Base-by-base conservation (phyloP, 2,888 invertebrate species). In the Drosophila bunnanda region DNA sequence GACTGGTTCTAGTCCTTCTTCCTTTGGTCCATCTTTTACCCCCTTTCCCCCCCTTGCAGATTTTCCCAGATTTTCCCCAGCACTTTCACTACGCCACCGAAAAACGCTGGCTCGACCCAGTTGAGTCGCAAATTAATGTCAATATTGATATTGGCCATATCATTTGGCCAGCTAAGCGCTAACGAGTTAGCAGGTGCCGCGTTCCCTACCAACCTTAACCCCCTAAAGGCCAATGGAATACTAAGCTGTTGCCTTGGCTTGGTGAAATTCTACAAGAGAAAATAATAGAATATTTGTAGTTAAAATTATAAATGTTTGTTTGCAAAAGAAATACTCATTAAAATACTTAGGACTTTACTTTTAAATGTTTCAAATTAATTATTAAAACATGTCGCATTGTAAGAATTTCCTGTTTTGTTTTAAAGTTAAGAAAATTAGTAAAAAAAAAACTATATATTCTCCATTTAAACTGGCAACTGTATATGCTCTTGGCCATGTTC, bases 101-200 rank as follows among this genome's bases (percentile, higher is more conserved):
- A 32, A 58, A 59, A 8, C 32, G 32, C 39, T 30, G 10, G 17
- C 39, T 48, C 39, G 17, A 41, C 66, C 66, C 66, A 66, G 66
- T 58, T 69, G 64, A 77, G 70, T 53, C 55, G 81, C 81, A 88
- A 87, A 82, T 88, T 82, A 88, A 80, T 83, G 82, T 83, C 83
- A 83, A 88, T 88, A 82, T 82, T 86, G 89, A 76, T 83, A 82
- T 80, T 82, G 78, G 76, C 68, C 89, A 60, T 67, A 76, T 78
- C 67, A 73, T 86, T 88, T 77, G 65, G 78, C 70, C 70, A 39
- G 78, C 74, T 86, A 71, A 74, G 83, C 78, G 55, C 74, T 83
- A 86, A 86, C 83, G 82, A 82, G 78, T 61, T 76, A 43, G 62
- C 79, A 72, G 84, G 61, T 81, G 81, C 60, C 68, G 54, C 34